Evolutionary conservation across 2,113 vertebrate genomes (phyloP), one percentile per base, ranked within the genome.

Genomic region (Raphicerus campestris): DNA sequence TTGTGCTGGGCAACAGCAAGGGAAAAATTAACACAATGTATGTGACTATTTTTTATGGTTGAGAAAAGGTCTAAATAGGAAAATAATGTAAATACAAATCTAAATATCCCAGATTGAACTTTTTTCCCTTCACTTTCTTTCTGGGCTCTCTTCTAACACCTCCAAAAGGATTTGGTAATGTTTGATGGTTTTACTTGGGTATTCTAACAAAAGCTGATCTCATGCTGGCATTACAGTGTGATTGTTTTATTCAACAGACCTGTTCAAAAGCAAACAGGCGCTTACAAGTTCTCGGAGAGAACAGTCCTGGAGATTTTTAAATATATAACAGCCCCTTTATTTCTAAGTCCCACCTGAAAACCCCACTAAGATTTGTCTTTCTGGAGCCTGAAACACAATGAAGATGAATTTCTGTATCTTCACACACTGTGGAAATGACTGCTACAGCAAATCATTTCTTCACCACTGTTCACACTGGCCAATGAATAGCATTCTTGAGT

Each of bases 121-220:
- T 22, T 53, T 14, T 60, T n/a, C 45, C 28, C 60, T 92, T 87
- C n/a, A 45, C 26, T 89, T 61, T 90, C 30, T 56, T 47, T 66
- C 60, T 61, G 22, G 75, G 61, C 30, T 87, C n/a, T 83, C 81
- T 78, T 80, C 78, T 42, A 61, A 58, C 70, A 56, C 73, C 42
- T 92, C 85, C 58, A 60, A 45, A 80, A 92, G 19, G 32, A 83
- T 87, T 89, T 63, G 56, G 42, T 88, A 39, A n/a, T 39, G n/a
- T 66, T 58, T 45, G 30, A 80, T 53, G 45, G 7, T 47, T 60
- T 88, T 75, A 80, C 26, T 61, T 85, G 28, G 53, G 58, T 93
- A 42, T 90, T 96, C 95, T 93, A 63, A 87, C 92, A 95, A 88
- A 97, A 89, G 61, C 30, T 89, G 30, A 90, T 93, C 47, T 96